Evolutionary conservation across 2,888 invertebrate genomes (phyloP).

Genomic region (Xestia sexstrigata): DNA sequence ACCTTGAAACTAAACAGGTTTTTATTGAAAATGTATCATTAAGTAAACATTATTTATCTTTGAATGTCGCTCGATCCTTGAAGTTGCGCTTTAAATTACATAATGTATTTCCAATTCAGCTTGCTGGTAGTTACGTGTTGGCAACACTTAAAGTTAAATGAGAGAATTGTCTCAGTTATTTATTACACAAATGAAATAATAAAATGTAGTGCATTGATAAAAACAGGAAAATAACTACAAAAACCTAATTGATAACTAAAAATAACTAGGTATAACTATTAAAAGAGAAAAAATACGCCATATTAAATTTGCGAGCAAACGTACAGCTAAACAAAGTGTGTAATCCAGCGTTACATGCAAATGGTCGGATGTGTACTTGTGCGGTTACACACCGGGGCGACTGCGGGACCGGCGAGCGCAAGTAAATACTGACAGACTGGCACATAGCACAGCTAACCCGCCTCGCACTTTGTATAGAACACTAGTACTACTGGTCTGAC

Average conservation of each 20-base stretch:
- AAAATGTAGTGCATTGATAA: neutral
- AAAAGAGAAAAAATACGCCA: neutral
- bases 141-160: slow-evolving; percentile 6
- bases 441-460: slow-evolving; percentile 8
- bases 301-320: slow-evolving; percentile 23
- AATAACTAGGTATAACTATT: neutral
- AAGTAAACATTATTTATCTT: slow-evolving; percentile 18
- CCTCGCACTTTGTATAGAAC: slow-evolving; percentile 27
- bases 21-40: slow-evolving; percentile 21
- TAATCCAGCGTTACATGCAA: slow-evolving; percentile 22
- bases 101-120: slow-evolving; percentile 30
- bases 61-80: slow-evolving; percentile 16
- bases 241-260: neutral
- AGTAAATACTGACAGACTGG: slow-evolving; percentile 35
- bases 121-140: slow-evolving; percentile 10
- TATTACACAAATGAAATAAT: neutral
- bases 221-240: neutral
- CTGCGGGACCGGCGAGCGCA: slow-evolving; percentile 7
- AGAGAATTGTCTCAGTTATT: neutral
- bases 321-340: slow-evolving; percentile 7
- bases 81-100: slow-evolving; percentile 28
- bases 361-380: slow-evolving; percentile 40
- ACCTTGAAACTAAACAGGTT: slow-evolving; percentile 11
- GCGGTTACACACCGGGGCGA: neutral
- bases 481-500: slow-evolving; percentile 5